Percentiles rank a stretch among this genome's conserved stretches.
phyloP scores from a whole-genome alignment of 2,888 invertebrate species.

The Ectemnius cavifrons region DNA sequence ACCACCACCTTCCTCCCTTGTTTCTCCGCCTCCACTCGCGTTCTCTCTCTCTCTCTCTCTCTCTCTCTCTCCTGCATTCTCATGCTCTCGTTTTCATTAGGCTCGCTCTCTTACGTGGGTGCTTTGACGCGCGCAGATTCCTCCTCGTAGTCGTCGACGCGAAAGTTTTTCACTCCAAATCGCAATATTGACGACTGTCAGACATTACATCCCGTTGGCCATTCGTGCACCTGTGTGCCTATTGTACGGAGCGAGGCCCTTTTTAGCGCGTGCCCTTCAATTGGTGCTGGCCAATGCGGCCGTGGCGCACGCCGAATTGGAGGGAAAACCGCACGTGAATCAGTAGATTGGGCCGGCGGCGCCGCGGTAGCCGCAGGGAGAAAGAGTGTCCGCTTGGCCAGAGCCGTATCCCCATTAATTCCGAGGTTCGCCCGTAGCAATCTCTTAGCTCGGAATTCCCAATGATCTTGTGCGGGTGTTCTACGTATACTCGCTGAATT shows the following conservation, averaged over 20 bases:
- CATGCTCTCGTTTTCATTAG: background rate
- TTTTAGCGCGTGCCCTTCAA: no score
- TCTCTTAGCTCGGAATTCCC: no score
- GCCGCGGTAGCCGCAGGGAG: background rate
- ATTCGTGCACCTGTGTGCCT: no score
- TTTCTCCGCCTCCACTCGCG: no score
- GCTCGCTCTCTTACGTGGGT: conserved; percentile 12
- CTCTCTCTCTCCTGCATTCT: background rate
- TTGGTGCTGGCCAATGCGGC: background rate
- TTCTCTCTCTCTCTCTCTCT: background rate
- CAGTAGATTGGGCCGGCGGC: background rate
- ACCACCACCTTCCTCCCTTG: no score
- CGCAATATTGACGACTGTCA: conserved; percentile 1
- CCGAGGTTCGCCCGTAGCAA: no score
- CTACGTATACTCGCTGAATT: background rate
- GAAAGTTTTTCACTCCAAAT: background rate
- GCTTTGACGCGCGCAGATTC: background rate
- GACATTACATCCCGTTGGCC: background rate
- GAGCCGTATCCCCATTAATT: no score
- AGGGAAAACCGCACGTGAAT: conserved; percentile 2
- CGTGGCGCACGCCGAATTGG: background rate
- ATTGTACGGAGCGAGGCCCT: background rate
- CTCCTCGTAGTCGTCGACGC: background rate
- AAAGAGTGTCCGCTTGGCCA: background rate
- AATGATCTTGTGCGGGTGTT: conserved; percentile 9